Percentiles rank a stretch among this genome's conserved stretches.
phyloP scores from a whole-genome alignment of 1,140 invertebrate genomes.

The Aphelinus atriplicis region DNA sequence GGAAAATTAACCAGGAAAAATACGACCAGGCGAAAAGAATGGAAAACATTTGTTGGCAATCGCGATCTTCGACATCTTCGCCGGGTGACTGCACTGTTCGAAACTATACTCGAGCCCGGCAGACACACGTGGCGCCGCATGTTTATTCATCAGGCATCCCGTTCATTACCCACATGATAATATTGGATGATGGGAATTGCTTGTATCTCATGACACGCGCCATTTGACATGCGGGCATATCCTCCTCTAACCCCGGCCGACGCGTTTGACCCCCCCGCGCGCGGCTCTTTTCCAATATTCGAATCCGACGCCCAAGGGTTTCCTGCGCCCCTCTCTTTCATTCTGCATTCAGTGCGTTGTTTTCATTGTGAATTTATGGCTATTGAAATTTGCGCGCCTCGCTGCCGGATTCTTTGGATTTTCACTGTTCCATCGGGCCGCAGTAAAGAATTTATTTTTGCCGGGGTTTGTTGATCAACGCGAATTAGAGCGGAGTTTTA shows the following conservation, averaged over 20 bases:
- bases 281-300: constrained; percentile 10
- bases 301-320: constrained; percentile 27
- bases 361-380: constrained; percentile 24
- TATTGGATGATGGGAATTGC: constrained; percentile 65
- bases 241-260: background rate
- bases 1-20: no score
- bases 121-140: constrained; percentile 46
- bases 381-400: constrained; percentile 27
- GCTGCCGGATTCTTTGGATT: constrained; percentile 18
- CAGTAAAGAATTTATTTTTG: constrained; percentile 25
- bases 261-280: no score
- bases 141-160: constrained; percentile 62
- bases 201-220: constrained; percentile 62
- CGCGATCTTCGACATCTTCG: no score
- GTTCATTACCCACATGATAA: constrained; percentile 66
- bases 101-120: background rate
- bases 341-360: background rate
- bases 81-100: no score
- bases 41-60: no score
- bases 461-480: constrained; percentile 15
- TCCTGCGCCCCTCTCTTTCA: background rate
- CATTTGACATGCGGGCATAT: constrained; percentile 62
- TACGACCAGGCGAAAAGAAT: no score
- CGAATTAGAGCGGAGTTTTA: constrained; percentile 15
- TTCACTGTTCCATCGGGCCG: constrained; percentile 20